Conservation (phyloP, 2,888 invertebrate genomes). For the Ceratothoa steindachneri region DNA sequence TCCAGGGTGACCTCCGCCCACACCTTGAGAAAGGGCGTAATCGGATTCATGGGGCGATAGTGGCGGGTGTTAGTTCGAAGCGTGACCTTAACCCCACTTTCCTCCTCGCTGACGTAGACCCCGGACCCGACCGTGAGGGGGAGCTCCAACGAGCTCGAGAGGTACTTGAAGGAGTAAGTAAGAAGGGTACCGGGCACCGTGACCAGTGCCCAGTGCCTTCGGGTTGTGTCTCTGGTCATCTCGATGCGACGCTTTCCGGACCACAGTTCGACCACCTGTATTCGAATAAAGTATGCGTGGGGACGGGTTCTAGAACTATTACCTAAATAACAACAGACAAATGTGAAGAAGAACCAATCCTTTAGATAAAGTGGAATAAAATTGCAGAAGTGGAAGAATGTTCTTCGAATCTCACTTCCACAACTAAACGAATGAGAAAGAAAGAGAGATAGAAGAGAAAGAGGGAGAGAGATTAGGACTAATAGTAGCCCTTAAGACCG, state of each 20-base stretch:
- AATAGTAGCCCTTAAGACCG: too few relatives aligned
- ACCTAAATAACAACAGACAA: too few relatives aligned
- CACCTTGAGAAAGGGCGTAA: constrained; percentile 23
- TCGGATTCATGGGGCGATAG: constrained; percentile 26
- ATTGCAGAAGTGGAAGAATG: too few relatives aligned
- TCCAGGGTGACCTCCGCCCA: constrained; percentile 33
- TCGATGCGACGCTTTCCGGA: constrained; percentile 20
- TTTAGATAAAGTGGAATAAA: too few relatives aligned
- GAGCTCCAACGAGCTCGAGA: constrained; percentile 32
- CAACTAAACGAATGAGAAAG: too few relatives aligned
- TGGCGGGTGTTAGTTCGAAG: constrained; percentile 26
- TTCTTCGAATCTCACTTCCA: too few relatives aligned
- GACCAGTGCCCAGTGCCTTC: constrained; percentile 36
- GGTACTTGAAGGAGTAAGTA: constrained; percentile 35
- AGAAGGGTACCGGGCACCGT: not conserved
- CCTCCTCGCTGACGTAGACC: constrained; percentile 26
- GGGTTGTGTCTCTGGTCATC: constrained; percentile 31
- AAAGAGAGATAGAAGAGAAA: too few relatives aligned
- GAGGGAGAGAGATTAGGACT: too few relatives aligned
- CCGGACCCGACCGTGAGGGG: constrained; percentile 26
- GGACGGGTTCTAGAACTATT: too few relatives aligned
- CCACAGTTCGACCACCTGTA: constrained; percentile 33
- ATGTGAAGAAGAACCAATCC: too few relatives aligned
- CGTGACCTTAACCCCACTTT: constrained; percentile 16
- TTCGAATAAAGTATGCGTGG: too few relatives aligned